Conservation (phyloP, 2,113 vertebrate species). For the Ictalurus furcatus region DNA sequence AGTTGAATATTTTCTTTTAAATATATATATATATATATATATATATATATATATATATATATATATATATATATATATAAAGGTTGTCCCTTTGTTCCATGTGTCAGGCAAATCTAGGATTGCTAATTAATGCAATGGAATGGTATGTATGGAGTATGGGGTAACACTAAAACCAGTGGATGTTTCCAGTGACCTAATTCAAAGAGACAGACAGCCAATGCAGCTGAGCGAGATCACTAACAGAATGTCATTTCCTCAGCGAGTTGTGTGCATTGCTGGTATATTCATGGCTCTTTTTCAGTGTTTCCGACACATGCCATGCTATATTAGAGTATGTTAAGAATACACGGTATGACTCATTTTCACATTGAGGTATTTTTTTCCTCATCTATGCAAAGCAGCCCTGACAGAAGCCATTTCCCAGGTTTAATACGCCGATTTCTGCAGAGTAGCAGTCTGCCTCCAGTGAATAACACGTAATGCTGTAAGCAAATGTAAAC, state of each 20-base stretch:
- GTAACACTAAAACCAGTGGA: constrained; percentile 15
- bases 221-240: not conserved
- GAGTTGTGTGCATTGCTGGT: not conserved
- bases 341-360: constrained; percentile 58
- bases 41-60: too few species aligned
- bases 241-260: constrained; percentile 24
- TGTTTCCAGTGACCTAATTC: constrained; percentile 20
- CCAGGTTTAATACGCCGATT: constrained; percentile 67
- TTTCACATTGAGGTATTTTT: constrained; percentile 55
- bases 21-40: too few species aligned
- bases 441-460: constrained; percentile 61
- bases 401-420: constrained; percentile 75
- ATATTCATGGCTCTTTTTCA: constrained; percentile 33
- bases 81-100: not conserved
- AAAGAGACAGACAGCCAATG: constrained; percentile 37
- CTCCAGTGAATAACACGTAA: constrained; percentile 56
- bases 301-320: constrained; percentile 65
- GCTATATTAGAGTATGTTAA: constrained; percentile 62
- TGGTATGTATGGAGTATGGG: constrained; percentile 13
- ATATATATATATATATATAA: too few species aligned
- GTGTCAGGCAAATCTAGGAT: not conserved
- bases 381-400: constrained; percentile 19
- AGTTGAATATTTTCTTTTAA: too few species aligned
- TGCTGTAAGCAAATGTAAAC: constrained; percentile 62
- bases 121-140: constrained; percentile 36